phyloP scores from a whole-genome alignment of 2,113 vertebrate species.

The Corvus hawaiiensis region DNA sequence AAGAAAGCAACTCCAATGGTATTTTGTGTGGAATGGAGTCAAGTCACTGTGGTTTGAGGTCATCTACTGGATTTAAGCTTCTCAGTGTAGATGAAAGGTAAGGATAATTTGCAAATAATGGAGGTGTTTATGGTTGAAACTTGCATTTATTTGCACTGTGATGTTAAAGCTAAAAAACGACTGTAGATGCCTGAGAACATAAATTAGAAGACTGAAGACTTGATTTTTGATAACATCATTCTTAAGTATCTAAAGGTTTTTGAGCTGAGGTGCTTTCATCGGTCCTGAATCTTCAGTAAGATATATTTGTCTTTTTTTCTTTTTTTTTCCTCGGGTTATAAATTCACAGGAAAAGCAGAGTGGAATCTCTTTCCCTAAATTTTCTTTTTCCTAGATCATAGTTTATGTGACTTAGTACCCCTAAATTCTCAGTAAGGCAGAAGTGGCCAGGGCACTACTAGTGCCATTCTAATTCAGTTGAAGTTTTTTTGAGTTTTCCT shows the following conservation, averaged over 20 bases:
- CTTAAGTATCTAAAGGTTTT: background rate
- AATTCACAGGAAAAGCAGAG: background rate
- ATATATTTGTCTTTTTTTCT: background rate
- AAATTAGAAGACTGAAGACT: background rate
- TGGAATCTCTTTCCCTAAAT: background rate
- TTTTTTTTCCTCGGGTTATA: background rate
- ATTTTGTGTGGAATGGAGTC: background rate
- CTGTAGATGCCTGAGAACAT: background rate
- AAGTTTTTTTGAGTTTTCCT: background rate
- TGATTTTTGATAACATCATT: background rate
- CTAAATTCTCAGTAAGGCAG: background rate
- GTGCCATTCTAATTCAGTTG: background rate
- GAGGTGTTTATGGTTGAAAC: background rate
- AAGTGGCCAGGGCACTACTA: background rate
- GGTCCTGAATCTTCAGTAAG: background rate
- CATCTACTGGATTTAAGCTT: background rate
- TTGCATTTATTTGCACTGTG: background rate
- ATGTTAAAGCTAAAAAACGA: background rate
- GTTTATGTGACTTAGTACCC: background rate
- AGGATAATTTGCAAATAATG: background rate
- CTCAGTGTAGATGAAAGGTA: background rate
- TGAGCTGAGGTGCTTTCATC: background rate
- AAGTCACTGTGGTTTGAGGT: background rate
- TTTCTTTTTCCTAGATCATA: background rate
- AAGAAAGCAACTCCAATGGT: background rate